Percentiles rank a stretch among this genome's conserved stretches.
Conservation (phyloP, 2,113 vertebrate genomes). For the Scopus umbretta region DNA sequence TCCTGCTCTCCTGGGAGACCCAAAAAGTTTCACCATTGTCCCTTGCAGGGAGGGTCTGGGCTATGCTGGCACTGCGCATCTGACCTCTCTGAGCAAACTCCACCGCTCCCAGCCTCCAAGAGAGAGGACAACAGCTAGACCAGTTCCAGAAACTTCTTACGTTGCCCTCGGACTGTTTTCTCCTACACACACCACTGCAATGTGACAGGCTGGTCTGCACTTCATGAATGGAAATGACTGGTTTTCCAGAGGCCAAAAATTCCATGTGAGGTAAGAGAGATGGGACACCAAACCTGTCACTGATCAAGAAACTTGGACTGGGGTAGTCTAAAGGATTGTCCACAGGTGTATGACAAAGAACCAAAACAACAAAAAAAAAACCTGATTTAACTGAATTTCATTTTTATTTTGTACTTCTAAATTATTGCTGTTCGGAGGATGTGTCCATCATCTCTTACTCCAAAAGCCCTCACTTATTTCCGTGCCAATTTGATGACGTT, state of each 20-base stretch:
- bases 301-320: rapidly evolving
- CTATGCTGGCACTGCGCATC: not conserved
- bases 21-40: not conserved
- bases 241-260: not conserved
- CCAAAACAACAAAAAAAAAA: too few species aligned
- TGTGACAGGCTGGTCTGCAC: rapidly evolving
- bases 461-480: not conserved
- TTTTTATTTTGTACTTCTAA: not conserved
- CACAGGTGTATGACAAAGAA: not conserved
- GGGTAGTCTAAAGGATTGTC: not conserved
- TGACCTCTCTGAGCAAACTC: not conserved
- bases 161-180: not conserved
- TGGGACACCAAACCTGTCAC: not conserved
- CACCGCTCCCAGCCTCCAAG: not conserved
- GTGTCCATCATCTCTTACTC: not conserved
- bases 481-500: not conserved
- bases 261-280: not conserved
- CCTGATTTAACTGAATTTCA: not conserved
- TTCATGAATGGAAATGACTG: not conserved
- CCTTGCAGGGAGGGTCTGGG: rapidly evolving
- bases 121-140: not conserved
- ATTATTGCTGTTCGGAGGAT: not conserved
- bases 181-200: not conserved
- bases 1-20: not conserved
- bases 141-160: not conserved